These are phyloP conservation scores for Reinhardtius hippoglossoides DNA, from an alignment of 2,113 vertebrate species.

Conservation along the genomic window DNA sequence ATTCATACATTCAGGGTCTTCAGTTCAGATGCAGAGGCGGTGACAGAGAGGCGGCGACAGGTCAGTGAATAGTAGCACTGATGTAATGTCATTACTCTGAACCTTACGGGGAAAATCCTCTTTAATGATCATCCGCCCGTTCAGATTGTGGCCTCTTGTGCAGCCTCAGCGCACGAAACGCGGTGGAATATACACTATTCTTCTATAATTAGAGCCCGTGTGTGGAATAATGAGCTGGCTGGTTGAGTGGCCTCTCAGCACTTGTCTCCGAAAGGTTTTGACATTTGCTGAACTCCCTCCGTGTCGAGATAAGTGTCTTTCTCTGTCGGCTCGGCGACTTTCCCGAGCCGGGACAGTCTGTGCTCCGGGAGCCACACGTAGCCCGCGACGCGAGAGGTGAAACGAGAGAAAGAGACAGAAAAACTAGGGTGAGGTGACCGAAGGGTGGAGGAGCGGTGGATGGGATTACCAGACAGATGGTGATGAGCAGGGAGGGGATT, in stretches of 20 bases:
- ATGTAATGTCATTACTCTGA: neutral
- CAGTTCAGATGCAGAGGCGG: neutral
- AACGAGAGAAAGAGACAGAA: constrained; percentile 27
- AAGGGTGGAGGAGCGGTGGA: constrained; percentile 7
- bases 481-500: constrained; percentile 61
- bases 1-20: constrained; percentile 10
- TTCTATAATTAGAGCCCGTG: constrained; percentile 57
- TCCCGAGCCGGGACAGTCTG: neutral
- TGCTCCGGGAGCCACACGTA: neutral
- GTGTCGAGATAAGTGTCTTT: constrained; percentile 33
- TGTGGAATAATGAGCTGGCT: constrained; percentile 61
- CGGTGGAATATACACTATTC: constrained; percentile 23
- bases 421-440: constrained; percentile 3
- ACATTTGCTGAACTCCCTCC: constrained; percentile 62
- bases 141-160: constrained; percentile 35
- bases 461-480: constrained; percentile 65
- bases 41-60: neutral
- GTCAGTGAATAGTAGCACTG: neutral
- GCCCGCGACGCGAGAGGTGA: constrained; percentile 22
- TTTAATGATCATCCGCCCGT: constrained; percentile 27
- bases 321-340: constrained; percentile 23
- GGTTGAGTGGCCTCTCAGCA: constrained; percentile 53
- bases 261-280: constrained; percentile 58
- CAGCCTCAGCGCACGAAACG: constrained; percentile 8
- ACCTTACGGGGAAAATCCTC: constrained; percentile 21